Base-by-base conservation (phyloP, 2,113 vertebrate genomes). In the Rhabdomys dilectus region DNA sequence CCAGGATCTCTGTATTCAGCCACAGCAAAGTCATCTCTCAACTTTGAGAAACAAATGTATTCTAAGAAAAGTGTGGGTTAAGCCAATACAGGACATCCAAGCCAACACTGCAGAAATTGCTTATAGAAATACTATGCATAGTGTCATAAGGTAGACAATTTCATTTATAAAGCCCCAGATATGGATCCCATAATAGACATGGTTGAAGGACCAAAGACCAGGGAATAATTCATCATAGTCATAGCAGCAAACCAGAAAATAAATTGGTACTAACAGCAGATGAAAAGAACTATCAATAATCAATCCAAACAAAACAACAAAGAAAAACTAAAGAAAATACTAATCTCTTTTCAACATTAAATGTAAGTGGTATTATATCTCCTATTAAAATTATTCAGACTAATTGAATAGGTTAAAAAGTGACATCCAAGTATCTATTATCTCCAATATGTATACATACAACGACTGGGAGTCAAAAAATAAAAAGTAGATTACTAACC, bases 381-480 rank as follows among this genome's bases (percentile, higher is more conserved):
- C 16, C 17, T 36, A 53, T 80, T 11, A 80, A 80, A 80, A 36
- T 53, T 4, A 17, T 80, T 31, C 7, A 21, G 31, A 80, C 16
- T 36, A 80, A 36, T 4, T 80, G 16, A 53, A 16, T 56, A 17
- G 29, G 4, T 53, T 10, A 80, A 34, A 53, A 53, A 36, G 53
- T 10, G 4, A 36, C 15, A 36, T 36, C 4, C 13, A 53, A 21
- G 3, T 36, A 80, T 80, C 16, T 78, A 78, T 19, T 34, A 53
- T 53, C 17, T 36, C 48, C 48, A 53, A 11, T 19, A 77, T 17
- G 24, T 13, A 77, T 48, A 15, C 11, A 16, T 3, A 76, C 5
- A 77, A 15, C 7, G 48, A 48, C 1, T 0, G 1, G 75, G 26
- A 31, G 75, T 16, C 5, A 77, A 77, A 3, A 1, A 15, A 48